These are phyloP conservation scores for Oxygymnocypris stewartii DNA, from an alignment of 2,113 vertebrate species.

Conservation along the genomic window DNA sequence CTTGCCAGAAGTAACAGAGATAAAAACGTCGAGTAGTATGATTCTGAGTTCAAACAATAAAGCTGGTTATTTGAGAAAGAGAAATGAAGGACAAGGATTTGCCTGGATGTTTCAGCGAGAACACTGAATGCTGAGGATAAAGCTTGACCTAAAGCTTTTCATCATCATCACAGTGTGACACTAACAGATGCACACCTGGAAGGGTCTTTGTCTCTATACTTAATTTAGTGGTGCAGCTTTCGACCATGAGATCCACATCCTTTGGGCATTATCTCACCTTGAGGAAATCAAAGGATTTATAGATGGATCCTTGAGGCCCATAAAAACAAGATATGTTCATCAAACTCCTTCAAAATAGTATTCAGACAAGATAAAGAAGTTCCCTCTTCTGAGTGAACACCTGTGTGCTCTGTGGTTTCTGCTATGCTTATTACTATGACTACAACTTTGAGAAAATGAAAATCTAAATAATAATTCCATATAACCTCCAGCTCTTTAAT, in stretches of 20 bases:
- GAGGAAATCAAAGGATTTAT: conserved; percentile 40
- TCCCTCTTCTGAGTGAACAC: conserved; percentile 1
- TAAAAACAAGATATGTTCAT: conserved; percentile 22
- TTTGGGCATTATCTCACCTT: conserved; percentile 42
- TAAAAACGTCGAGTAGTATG: background rate
- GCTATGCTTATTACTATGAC: background rate
- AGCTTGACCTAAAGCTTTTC: conserved; percentile 2
- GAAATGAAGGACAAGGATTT: conserved; percentile 29
- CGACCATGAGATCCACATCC: conserved; percentile 21
- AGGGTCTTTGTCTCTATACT: background rate
- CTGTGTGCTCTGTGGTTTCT: background rate
- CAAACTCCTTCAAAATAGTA: conserved; percentile 36
- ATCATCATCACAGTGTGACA: conserved; percentile 22
- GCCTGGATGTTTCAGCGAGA: conserved; percentile 14
- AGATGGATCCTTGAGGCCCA: conserved; percentile 27
- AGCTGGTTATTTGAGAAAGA: background rate
- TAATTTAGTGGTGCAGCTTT: conserved; percentile 10
- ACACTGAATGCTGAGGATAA: background rate
- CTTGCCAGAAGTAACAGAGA: conserved; percentile 8
- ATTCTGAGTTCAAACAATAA: conserved; percentile 4
- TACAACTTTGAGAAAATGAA: background rate
- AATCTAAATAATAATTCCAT: background rate
- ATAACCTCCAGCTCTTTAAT: background rate
- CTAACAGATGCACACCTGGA: conserved; percentile 15
- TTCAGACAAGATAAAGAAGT: background rate